phyloP scores from a whole-genome alignment of 2,888 invertebrate species.

The Melieria picta region DNA sequence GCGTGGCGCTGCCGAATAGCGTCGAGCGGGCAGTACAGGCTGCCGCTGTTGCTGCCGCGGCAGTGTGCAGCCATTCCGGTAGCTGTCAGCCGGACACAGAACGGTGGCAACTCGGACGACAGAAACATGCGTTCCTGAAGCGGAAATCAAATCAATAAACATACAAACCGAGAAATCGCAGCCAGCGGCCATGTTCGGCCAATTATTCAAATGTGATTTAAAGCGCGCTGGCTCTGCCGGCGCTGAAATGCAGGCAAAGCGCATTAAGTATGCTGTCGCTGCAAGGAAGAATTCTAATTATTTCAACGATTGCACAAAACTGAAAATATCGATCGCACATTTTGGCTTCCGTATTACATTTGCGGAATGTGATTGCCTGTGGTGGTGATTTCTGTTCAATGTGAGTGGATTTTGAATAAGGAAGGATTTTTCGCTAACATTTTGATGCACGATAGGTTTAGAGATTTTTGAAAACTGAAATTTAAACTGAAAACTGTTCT shows the following conservation, averaged over 20 bases:
- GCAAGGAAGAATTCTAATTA: conserved; percentile 16
- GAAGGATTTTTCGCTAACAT: not conserved
- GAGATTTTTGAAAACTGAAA: too few species aligned
- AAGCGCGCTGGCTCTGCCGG: not conserved
- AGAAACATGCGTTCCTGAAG: conserved; percentile 56
- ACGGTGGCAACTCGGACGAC: conserved; percentile 61
- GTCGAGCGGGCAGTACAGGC: not conserved
- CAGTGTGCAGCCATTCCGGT: conserved; percentile 45
- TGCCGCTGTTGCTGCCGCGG: not conserved
- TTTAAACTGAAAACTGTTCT: too few species aligned
- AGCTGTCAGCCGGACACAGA: conserved; percentile 61
- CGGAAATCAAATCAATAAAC: conserved; percentile 55
- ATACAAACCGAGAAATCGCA: conserved; percentile 21
- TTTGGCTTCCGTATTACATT: not conserved
- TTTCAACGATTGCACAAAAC: not conserved
- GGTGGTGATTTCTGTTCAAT: not conserved
- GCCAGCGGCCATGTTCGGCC: conserved; percentile 31
- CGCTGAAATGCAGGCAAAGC: conserved; percentile 1
- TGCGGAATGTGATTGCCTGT: not conserved
- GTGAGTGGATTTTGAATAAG: not conserved
- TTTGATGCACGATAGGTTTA: too few species aligned
- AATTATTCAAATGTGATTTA: not conserved
- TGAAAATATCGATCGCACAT: not conserved
- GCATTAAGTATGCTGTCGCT: not conserved
- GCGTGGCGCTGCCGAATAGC: conserved; percentile 22